These are phyloP conservation scores for Phocides pigmalion DNA, from an alignment of 1,140 invertebrate species.

Conservation along the genomic window DNA sequence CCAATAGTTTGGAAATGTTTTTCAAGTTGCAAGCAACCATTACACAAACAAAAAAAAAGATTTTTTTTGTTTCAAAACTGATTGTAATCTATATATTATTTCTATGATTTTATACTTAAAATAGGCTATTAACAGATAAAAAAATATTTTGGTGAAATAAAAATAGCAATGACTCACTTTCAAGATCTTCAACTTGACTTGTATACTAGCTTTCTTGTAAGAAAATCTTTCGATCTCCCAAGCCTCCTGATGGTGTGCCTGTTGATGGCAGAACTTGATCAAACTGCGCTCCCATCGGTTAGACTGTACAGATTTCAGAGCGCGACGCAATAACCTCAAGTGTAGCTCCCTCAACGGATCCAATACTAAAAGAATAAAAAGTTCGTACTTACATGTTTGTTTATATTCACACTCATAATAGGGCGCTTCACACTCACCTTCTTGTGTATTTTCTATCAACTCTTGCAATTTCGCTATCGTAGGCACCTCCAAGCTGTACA, in stretches of 20 bases:
- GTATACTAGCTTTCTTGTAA: slow-evolving; percentile 95
- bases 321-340: slow-evolving; percentile 94
- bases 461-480: slow-evolving; percentile 93
- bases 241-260: slow-evolving; percentile 93
- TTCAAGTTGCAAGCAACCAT: too few relatives aligned
- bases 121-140: too few relatives aligned
- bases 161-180: slow-evolving; percentile 82
- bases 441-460: slow-evolving; percentile 93
- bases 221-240: slow-evolving; percentile 98
- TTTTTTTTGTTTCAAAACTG: too few relatives aligned
- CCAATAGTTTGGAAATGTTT: too few relatives aligned
- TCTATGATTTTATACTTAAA: too few relatives aligned
- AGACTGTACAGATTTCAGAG: slow-evolving; percentile 91
- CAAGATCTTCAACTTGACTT: slow-evolving; percentile 94
- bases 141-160: not conserved
- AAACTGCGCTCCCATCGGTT: slow-evolving; percentile 96
- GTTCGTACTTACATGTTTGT: slow-evolving; percentile 64
- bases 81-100: too few relatives aligned
- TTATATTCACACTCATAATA: slow-evolving; percentile 69
- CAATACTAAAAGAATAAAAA: slow-evolving; percentile 88
- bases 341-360: slow-evolving; percentile 92
- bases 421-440: slow-evolving; percentile 86
- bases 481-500: slow-evolving; percentile 90
- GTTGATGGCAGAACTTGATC: slow-evolving; percentile 95
- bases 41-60: too few relatives aligned